Evolutionary conservation across 2,797 vertebrate species (phyloP), one percentile per base, ranked within the genome.

Genomic region (Catharus ustulatus): DNA sequence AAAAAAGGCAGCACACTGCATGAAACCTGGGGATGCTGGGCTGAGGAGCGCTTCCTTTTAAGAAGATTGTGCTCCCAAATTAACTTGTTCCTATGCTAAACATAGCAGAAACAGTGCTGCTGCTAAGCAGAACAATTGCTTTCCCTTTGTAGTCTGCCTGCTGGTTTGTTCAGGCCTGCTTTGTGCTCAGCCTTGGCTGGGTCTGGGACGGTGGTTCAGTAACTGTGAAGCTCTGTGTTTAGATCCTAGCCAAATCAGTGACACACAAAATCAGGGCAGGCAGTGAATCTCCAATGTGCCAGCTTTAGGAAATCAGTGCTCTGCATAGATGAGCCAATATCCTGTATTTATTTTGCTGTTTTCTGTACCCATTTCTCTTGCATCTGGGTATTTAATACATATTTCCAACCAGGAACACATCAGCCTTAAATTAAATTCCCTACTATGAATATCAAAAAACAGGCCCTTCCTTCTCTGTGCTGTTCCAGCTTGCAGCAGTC

Each of bases 61-160:
- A 96, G 94, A 97, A 96, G 94, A 87, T 29, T 92, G 43, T 96
- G 87, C 90, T 97, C 96, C 92, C 96, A 97, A 98, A 98, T 98
- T 97, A 97, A 97, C 97, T 97, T 97, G 97, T 98, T 98, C 97
- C 34, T 49, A 96, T 97, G 96, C 95, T 94, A 92, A 97, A 95
- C 94, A 84, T 96, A 97, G 95, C 89, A 93, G 93, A 95, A 91
- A 89, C 79, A 76, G 45, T 61, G 89, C 94, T 90, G 86, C 91
- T 93, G 93, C 90, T 95, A 96, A 91, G 95, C 89, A 95, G 96
- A 97, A 96, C 97, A 97, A 97, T 98, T 97, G 89, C 89, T 95
- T 95, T 82, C 64, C 93, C 95, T 93, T 94, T 87, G 94, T 96
- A 66, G 84, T 94, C 85, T 93, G 79, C 95, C 96, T 11, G 82